Conservation (phyloP, 2,113 vertebrate genomes). For the Neotragus moschatus region DNA sequence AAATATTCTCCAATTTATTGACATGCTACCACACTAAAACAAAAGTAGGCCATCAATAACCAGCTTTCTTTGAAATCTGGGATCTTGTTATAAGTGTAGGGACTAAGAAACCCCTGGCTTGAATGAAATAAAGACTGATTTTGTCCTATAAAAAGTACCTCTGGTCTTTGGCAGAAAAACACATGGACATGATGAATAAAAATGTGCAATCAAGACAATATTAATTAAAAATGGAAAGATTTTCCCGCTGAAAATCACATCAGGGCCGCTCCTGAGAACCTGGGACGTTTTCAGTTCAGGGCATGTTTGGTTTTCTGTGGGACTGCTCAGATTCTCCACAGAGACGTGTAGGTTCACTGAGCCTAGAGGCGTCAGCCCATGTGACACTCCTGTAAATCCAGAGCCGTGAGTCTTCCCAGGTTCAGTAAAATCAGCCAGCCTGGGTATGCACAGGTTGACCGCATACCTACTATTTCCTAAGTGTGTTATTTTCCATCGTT, state of each 20-base stretch:
- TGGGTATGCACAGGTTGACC: rapidly evolving
- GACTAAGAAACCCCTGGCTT: constrained; percentile 62
- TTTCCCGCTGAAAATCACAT: neutral
- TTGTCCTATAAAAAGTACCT: constrained; percentile 38
- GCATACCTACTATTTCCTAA: rapidly evolving
- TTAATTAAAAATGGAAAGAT: neutral
- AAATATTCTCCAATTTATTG: constrained; percentile 83
- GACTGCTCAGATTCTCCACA: rapidly evolving
- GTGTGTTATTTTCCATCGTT: rapidly evolving
- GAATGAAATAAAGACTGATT: constrained; percentile 61
- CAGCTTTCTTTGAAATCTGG: constrained; percentile 73
- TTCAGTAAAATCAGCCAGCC: too few relatives aligned
- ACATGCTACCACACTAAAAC: constrained; percentile 66
- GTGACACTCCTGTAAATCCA: neutral
- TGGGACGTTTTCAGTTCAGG: too few relatives aligned
- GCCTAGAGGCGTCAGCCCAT: neutral
- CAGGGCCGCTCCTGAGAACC: neutral
- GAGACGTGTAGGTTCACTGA: rapidly evolving
- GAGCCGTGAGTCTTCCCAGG: rapidly evolving
- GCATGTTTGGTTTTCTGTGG: rapidly evolving
- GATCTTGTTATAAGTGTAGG: constrained; percentile 71
- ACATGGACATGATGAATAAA: neutral
- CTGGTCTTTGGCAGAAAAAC: neutral
- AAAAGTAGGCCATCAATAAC: constrained; percentile 77
- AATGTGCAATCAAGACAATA: neutral